Base-by-base conservation (phyloP, 2,888 invertebrate species). In the Daptonema setosum region DNA sequence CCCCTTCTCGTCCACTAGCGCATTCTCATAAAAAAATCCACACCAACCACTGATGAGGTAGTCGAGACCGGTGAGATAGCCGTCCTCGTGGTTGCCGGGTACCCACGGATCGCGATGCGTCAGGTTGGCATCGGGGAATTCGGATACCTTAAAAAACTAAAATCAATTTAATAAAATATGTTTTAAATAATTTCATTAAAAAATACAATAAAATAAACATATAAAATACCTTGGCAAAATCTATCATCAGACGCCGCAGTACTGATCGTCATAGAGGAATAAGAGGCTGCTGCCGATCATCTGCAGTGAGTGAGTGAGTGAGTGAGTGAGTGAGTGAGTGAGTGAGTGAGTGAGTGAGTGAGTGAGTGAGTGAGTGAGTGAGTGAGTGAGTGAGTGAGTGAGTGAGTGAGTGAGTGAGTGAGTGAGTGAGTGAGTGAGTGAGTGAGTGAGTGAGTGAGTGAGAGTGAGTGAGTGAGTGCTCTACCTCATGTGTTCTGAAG, bases 1-100 rank as follows among this genome's bases (percentile, higher is more conserved):
- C n/a, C n/a, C n/a, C n/a, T n/a, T n/a, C n/a, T n/a, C n/a, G n/a
- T n/a, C 45, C n/a, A 17, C 45, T 3, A 45, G n/a, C 45, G 45
- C 45, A 45, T 3, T 14, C 14, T 17, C 45, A 45, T 3, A 22
- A n/a, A 17, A 8, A 8, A 17, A 58, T 59, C 22, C 22, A 41
- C n/a, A 17, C 28, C 2, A 22, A 81, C n/a, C 83, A 66, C 80
- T 77, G 66, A 93, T 86, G 60, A 95, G 79, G 73, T 85, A 83
- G 74, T 93, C 91, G 65, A 95, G 77, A 57, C 95, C 95, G 64
- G 79, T 81, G 28, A 95, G 78, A 66, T 90, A 83, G 8, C 95
- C 95, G 72, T 95, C 93, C 72, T 95, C 93, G 69, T 86, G 85
- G 72, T 93, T 95, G n/a, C 91, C 93, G 63, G 85, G 81, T 59